Evolutionary conservation across 1,140 invertebrate species (phyloP).

Genomic region (Calliopsis andreniformis): DNA sequence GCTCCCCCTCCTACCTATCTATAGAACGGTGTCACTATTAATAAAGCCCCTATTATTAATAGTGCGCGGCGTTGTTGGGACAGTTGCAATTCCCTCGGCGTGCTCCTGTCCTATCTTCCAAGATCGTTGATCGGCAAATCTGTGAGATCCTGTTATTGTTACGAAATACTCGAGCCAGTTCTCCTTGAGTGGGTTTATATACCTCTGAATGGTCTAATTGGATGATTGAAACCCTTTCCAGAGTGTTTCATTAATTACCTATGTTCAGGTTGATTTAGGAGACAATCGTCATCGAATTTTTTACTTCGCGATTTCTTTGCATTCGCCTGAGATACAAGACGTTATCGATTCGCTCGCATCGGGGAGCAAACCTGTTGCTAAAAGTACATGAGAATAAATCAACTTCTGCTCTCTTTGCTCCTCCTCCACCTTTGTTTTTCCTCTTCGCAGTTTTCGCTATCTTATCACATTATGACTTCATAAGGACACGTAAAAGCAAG

Average conservation of each 20-base stretch:
- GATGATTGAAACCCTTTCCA: too few relatives aligned
- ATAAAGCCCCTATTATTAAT: conserved; percentile 41
- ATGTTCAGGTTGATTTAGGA: too few relatives aligned
- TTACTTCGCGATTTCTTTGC: neutral
- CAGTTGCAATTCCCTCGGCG: conserved; percentile 20
- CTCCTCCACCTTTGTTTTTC: neutral
- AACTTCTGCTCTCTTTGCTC: neutral
- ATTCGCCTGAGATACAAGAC: neutral
- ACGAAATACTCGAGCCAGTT: too few relatives aligned
- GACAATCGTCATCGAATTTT: neutral
- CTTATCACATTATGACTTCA: too few relatives aligned
- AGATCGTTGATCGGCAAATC: neutral
- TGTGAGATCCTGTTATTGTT: too few relatives aligned
- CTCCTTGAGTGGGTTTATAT: too few relatives aligned
- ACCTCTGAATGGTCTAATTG: too few relatives aligned
- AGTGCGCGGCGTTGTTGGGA: conserved; percentile 22
- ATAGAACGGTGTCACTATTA: conserved; percentile 29
- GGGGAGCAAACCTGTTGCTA: neutral
- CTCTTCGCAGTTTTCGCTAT: too few relatives aligned
- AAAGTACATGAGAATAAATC: neutral
- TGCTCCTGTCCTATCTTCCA: neutral
- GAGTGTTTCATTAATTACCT: too few relatives aligned
- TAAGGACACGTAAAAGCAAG: too few relatives aligned
- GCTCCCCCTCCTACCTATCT: conserved; percentile 17
- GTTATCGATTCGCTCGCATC: neutral